Percentiles rank a stretch among this genome's conserved stretches.
These are phyloP conservation scores for Eulithis prunata DNA, from an alignment of 2,888 invertebrate species.

Conservation along the genomic window DNA sequence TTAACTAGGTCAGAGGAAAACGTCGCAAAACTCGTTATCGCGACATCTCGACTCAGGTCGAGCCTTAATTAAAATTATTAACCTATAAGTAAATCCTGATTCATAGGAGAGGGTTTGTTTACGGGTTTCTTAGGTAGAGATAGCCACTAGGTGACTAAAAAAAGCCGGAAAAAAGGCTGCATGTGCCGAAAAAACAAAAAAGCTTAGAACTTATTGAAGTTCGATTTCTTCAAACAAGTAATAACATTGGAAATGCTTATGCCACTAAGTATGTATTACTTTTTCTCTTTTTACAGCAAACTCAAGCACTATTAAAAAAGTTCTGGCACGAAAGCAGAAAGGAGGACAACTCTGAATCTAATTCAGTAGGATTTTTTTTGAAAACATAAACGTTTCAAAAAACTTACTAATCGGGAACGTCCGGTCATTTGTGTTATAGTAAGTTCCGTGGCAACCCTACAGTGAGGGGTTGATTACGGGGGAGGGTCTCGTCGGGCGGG, in stretches of 20 bases:
- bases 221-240: too few relatives aligned
- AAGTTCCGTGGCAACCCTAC: conserved; percentile 14
- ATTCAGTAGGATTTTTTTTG: too few relatives aligned
- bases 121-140: conserved; percentile 30
- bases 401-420: background rate
- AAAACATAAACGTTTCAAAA: too few relatives aligned
- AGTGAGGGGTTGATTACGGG: conserved; percentile 42
- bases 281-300: too few relatives aligned
- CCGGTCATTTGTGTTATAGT: background rate
- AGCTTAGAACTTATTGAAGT: background rate
- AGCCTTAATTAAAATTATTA: conserved; percentile 66
- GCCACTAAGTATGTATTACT: too few relatives aligned
- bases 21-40: conserved; percentile 38
- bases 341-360: too few relatives aligned
- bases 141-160: background rate
- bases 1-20: conserved; percentile 19
- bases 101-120: conserved; percentile 68
- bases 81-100: conserved; percentile 60
- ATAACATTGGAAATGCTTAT: too few relatives aligned
- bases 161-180: background rate
- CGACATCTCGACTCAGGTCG: conserved; percentile 50
- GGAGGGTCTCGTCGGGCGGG: conserved; percentile 41
- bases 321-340: too few relatives aligned
- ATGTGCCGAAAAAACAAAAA: background rate
- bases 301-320: too few relatives aligned